Evolutionary conservation across 2,888 invertebrate species (phyloP).

Genomic region (Leptinotarsa tumamoca): DNA sequence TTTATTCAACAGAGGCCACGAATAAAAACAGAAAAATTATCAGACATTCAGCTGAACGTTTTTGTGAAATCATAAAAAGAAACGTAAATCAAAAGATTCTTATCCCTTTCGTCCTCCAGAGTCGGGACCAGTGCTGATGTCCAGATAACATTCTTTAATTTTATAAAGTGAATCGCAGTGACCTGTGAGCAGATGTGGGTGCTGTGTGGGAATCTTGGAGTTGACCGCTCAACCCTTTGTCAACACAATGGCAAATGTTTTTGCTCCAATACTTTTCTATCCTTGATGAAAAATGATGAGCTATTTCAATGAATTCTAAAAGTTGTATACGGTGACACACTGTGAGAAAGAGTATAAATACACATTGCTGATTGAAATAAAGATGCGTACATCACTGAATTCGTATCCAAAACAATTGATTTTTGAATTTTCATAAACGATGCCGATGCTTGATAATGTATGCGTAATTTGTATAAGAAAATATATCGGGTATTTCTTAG

Average conservation of each 20-base stretch:
- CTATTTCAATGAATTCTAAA: constrained; percentile 25
- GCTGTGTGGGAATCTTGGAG: constrained; percentile 54
- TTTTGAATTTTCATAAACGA: too few relatives aligned
- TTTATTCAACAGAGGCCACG: neutral
- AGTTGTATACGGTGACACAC: constrained; percentile 23
- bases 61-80: constrained; percentile 33
- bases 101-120: constrained; percentile 32
- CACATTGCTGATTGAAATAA: too few relatives aligned
- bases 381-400: too few relatives aligned
- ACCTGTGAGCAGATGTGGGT: constrained; percentile 57
- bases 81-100: constrained; percentile 37
- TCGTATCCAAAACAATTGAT: too few relatives aligned
- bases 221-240: constrained; percentile 54
- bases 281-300: constrained; percentile 39
- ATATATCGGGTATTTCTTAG: too few relatives aligned
- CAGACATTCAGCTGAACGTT: neutral
- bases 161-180: constrained; percentile 50
- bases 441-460: too few relatives aligned
- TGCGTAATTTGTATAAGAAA: too few relatives aligned
- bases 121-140: constrained; percentile 45
- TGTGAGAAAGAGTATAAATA: constrained; percentile 27
- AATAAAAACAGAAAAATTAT: neutral
- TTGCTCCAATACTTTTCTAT: constrained; percentile 54
- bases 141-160: constrained; percentile 53
- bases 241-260: constrained; percentile 54